Percentiles rank a stretch among this genome's conserved stretches.
phyloP scores from a whole-genome alignment of 1,140 invertebrate species.

The Amphibalanus amphitrite region DNA sequence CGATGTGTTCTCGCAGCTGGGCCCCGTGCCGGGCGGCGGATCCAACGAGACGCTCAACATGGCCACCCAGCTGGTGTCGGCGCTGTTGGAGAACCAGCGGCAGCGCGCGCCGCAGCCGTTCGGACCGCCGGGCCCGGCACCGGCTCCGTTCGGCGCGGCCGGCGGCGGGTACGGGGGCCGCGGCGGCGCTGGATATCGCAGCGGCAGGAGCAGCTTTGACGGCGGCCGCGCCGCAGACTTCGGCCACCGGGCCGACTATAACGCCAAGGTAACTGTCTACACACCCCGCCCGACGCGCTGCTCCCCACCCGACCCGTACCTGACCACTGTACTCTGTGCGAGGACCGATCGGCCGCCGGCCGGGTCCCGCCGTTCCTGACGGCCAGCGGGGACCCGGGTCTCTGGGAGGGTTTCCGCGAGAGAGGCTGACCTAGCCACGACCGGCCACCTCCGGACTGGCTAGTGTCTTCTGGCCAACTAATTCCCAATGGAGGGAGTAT shows the following conservation, averaged over 20 bases:
- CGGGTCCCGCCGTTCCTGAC: too few relatives aligned
- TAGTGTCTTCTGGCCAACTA: too few relatives aligned
- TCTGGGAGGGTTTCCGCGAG: background rate
- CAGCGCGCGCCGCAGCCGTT: constrained; percentile 3
- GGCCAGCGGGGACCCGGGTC: background rate
- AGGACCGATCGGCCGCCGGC: too few relatives aligned
- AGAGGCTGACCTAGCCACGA: too few relatives aligned
- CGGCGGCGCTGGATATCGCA: background rate
- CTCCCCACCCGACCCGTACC: too few relatives aligned
- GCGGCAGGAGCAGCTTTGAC: background rate
- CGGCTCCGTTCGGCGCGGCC: background rate
- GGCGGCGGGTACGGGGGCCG: background rate
- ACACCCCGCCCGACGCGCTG: too few relatives aligned
- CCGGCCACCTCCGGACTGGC: too few relatives aligned
- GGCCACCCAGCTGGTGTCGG: constrained; percentile 1
- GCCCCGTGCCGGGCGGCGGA: too few relatives aligned
- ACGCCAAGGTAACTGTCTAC: background rate
- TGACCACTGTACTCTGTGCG: background rate
- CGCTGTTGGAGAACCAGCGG: background rate
- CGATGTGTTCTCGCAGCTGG: background rate
- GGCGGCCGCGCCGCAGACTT: background rate
- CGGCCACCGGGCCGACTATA: background rate
- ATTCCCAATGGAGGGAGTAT: too few relatives aligned
- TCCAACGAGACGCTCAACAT: background rate
- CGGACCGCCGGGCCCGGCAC: too few relatives aligned